Evolutionary conservation across 2,888 invertebrate species (phyloP).

Genomic region (Pandemis corylana): DNA sequence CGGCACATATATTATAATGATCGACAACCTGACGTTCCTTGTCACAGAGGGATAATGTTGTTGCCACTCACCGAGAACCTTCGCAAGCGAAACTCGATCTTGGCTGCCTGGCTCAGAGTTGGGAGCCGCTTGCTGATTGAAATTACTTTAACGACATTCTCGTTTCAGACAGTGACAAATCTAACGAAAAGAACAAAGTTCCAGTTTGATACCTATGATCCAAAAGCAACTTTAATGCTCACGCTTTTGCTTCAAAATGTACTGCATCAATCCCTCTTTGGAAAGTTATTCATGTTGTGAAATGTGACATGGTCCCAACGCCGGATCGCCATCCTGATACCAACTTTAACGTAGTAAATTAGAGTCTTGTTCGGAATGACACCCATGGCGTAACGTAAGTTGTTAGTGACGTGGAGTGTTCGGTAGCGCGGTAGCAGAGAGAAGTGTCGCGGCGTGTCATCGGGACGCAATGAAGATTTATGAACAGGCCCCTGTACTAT

Average conservation of each 20-base stretch:
- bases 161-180: constrained; percentile 61
- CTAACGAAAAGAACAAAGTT: constrained; percentile 81
- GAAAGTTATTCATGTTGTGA: constrained; percentile 66
- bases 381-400: constrained; percentile 53
- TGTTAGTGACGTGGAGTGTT: constrained; percentile 54
- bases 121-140: constrained; percentile 44
- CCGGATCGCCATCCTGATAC: constrained; percentile 26
- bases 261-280: constrained; percentile 54
- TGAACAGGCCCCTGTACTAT: constrained; percentile 72
- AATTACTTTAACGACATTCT: constrained; percentile 59
- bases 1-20: constrained; percentile 84
- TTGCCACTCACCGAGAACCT: constrained; percentile 66
- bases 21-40: constrained; percentile 83
- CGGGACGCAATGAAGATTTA: constrained; percentile 85
- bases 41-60: constrained; percentile 84
- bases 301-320: constrained; percentile 65
- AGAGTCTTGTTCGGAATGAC: constrained; percentile 51
- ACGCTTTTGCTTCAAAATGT: constrained; percentile 56
- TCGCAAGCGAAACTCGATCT: constrained; percentile 48
- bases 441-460: constrained; percentile 84
- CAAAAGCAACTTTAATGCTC: constrained; percentile 63
- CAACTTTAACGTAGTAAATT: constrained; percentile 44
- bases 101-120: constrained; percentile 44
- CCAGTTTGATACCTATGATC: constrained; percentile 56
- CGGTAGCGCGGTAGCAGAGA: constrained; percentile 79